These are phyloP conservation scores for Cyphomyrmex costatus DNA, from an alignment of 1,140 invertebrate species.

Conservation along the genomic window DNA sequence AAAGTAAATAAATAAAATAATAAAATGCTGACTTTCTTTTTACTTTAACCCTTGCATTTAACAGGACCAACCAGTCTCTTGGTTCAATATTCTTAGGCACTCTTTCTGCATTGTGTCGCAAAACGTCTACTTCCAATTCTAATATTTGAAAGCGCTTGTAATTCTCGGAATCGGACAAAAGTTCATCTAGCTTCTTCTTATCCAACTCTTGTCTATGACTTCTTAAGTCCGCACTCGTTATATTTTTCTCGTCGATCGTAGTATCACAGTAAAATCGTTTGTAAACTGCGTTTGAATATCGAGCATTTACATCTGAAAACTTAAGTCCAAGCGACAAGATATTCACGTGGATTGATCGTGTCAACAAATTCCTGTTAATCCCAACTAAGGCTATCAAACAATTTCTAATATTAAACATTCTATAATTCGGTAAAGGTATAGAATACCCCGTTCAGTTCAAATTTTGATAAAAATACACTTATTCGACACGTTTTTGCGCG, in stretches of 20 bases:
- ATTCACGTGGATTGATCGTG: neutral
- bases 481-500: too few relatives aligned
- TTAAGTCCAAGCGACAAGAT: too few relatives aligned
- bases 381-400: neutral
- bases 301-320: neutral
- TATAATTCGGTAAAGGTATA: constrained; percentile 1
- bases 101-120: neutral
- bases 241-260: neutral
- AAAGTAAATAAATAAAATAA: neutral
- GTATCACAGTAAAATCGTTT: constrained; percentile 1
- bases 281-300: neutral
- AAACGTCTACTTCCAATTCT: constrained; percentile 38
- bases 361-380: neutral
- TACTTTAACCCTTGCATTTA: neutral
- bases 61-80: constrained; percentile 27
- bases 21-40: constrained; percentile 54
- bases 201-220: neutral
- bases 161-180: neutral
- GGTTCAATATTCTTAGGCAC: neutral
- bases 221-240: neutral
- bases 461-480: too few relatives aligned
- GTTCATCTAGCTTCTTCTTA: neutral
- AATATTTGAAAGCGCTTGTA: constrained; percentile 12
- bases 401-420: constrained; percentile 26
- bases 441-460: too few relatives aligned